These are phyloP conservation scores for Lacerta viridis DNA, from an alignment of 2,797 vertebrate species.

Conservation along the genomic window DNA sequence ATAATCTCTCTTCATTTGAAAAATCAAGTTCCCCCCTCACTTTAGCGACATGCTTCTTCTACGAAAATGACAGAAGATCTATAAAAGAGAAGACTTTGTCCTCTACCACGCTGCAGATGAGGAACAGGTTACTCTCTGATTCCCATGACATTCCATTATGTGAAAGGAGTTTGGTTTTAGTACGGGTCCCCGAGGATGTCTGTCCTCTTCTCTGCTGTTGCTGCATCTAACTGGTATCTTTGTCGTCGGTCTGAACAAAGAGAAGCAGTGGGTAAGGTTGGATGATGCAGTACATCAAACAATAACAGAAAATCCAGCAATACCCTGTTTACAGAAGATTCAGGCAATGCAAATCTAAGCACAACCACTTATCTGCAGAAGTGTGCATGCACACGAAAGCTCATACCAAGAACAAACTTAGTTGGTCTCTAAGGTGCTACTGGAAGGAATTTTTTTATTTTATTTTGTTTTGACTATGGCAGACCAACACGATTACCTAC, in stretches of 20 bases:
- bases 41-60: background rate
- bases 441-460: too few relatives aligned
- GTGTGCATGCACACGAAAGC: too few relatives aligned
- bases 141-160: conserved; percentile 27
- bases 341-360: background rate
- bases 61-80: background rate
- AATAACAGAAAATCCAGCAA: conserved; percentile 1
- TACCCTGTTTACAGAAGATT: conserved; percentile 14
- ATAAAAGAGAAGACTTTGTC: conserved; percentile 20
- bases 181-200: conserved; percentile 42
- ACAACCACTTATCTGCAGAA: background rate
- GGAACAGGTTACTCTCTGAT: conserved; percentile 32
- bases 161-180: conserved; percentile 39
- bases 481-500: too few relatives aligned
- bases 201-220: conserved; percentile 29
- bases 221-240: conserved; percentile 38
- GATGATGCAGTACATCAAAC: conserved; percentile 34
- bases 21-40: background rate
- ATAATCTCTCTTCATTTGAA: background rate
- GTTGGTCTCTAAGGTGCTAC: too few relatives aligned
- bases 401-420: too few relatives aligned
- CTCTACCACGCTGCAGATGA: background rate
- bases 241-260: conserved; percentile 35
- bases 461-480: too few relatives aligned
- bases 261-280: background rate